Evolutionary conservation across 2,797 vertebrate species (phyloP), one percentile per base, ranked within the genome.

Genomic region (Crocodylus rhombifer): DNA sequence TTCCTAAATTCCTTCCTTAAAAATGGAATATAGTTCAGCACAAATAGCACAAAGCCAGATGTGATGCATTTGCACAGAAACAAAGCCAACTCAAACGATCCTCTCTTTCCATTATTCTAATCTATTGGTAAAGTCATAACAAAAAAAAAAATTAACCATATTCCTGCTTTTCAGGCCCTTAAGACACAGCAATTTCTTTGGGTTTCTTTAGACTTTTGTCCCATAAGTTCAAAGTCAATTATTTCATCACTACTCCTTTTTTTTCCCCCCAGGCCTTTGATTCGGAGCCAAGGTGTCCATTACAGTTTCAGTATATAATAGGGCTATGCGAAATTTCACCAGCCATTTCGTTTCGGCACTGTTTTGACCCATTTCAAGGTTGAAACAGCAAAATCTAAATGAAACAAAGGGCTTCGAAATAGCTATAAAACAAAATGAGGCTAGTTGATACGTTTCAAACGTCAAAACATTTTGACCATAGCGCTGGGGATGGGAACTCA

Each of bases 1-100:
- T 85, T 96, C 82, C 94, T 89, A 88, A 97, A 93, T 90, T 94
- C 92, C 69, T 94, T 36, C 82, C 93, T 93, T 80, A 42, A 67
- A 30, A 5, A 69, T 65, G 67, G 80, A 25, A 26, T 79, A 93
- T 88, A 80, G 77, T 74, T 92, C 69, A 93, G 84, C 58, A 6
- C 80, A 71, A 83, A 92, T 4, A 83, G 60, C 4, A 0, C 33
- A 13, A 81, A 78, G 77, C 91, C 96, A 96, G 91, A 95, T 95
- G 96, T 83, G 93, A 91, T 82, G 77, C 15, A 16, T 74, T 92
- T 88, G 79, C 51, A 82, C 64, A 95, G 89, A 96, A 88, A 71
- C 0, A 0, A 85, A 89, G 93, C 91, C 93, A 94, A 2, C 67
- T 17, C 86, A 92, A 77, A 30, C 3, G 6, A 25, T 80, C 33